phyloP scores from a whole-genome alignment of 2,113 vertebrate species.

The Camelus bactrianus region DNA sequence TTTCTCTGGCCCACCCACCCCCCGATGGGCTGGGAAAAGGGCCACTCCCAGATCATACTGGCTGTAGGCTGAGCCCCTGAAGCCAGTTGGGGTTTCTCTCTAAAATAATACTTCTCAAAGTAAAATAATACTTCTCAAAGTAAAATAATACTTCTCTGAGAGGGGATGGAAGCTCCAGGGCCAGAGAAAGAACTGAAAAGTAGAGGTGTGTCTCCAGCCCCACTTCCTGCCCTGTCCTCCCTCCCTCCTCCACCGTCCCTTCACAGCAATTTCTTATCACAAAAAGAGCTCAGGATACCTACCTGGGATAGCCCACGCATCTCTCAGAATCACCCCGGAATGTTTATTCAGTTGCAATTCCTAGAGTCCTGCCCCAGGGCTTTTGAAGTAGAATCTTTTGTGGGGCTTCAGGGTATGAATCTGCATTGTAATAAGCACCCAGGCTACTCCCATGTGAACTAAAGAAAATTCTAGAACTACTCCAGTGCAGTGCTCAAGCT shows the following conservation, averaged over 20 bases:
- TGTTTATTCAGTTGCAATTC: neutral
- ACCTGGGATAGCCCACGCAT: neutral
- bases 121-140: too few relatives aligned
- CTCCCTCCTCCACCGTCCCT: too few relatives aligned
- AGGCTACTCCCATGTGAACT: neutral
- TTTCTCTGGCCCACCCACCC: neutral
- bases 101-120: neutral
- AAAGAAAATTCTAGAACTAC: neutral
- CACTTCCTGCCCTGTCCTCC: too few relatives aligned
- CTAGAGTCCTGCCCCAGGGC: neutral
- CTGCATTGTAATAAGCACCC: neutral
- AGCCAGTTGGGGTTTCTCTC: neutral
- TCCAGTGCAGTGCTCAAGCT: neutral
- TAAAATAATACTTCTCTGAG: too few relatives aligned
- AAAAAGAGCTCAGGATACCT: too few relatives aligned
- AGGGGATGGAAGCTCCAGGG: too few relatives aligned
- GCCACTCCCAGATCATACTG: neutral
- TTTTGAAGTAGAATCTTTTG: neutral
- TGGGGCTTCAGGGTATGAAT: neutral
- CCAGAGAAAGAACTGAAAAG: too few relatives aligned
- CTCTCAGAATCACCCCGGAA: neutral
- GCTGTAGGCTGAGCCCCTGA: neutral
- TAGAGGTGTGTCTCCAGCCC: too few relatives aligned
- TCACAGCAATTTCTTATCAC: too few relatives aligned
- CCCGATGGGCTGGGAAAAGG: neutral